Evolutionary conservation across 2,113 vertebrate genomes (phyloP).

Genomic region (Ciconia maguari): DNA sequence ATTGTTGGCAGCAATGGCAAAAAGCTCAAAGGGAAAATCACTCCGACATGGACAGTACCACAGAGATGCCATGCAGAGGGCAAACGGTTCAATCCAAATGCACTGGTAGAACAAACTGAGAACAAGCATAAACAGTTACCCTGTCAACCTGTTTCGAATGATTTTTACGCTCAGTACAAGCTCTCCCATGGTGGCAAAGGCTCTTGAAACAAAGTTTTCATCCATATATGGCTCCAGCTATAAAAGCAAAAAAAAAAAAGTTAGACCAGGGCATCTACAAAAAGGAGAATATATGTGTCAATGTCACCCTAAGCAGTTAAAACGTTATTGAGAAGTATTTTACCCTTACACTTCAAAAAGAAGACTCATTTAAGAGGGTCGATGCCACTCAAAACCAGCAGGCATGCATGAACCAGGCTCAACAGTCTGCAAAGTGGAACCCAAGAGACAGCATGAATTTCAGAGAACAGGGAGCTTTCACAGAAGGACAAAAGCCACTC

Average conservation of each 20-base stretch:
- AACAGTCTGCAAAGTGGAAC: constrained; percentile 70
- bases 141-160: constrained; percentile 92
- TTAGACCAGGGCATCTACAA: constrained; percentile 3
- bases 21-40: neutral
- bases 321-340: constrained; percentile 69
- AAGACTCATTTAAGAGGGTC: constrained; percentile 68
- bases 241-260: neutral
- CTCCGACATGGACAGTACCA: neutral
- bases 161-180: constrained; percentile 88
- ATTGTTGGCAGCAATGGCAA: neutral
- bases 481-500: constrained; percentile 65
- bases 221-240: constrained; percentile 95
- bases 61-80: neutral
- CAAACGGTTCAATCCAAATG: neutral
- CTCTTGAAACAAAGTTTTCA: constrained; percentile 90
- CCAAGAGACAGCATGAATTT: constrained; percentile 67
- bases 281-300: constrained; percentile 43
- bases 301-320: constrained; percentile 62
- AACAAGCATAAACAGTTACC: constrained; percentile 76
- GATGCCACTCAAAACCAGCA: constrained; percentile 69
- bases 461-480: constrained; percentile 66
- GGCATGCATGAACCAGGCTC: constrained; percentile 70
- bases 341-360: constrained; percentile 70
- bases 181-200: constrained; percentile 92
- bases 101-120: neutral